Conservation (phyloP, 2,113 vertebrate genomes). For the Coreoperca whiteheadi region DNA sequence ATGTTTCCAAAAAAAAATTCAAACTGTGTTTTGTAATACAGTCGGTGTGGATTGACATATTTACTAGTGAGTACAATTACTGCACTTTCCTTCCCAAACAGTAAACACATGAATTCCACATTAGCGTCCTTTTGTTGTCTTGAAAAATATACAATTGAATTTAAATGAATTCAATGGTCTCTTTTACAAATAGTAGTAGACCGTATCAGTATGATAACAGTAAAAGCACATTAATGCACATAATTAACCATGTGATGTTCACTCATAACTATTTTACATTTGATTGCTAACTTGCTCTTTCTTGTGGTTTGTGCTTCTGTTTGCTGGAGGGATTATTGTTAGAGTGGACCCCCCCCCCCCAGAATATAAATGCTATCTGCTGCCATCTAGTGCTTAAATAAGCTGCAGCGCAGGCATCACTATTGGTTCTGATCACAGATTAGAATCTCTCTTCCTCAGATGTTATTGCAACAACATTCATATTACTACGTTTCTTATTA, state of each 20-base stretch:
- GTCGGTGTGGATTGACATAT: background rate
- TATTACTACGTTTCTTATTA: background rate
- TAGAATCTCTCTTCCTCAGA: background rate
- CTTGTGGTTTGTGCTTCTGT: background rate
- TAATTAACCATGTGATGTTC: background rate
- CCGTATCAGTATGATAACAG: background rate
- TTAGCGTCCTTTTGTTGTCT: background rate
- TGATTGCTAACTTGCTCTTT: background rate
- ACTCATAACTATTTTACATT: background rate
- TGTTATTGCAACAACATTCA: background rate
- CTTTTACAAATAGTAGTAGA: background rate
- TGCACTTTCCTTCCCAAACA: background rate
- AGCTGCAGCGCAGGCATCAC: background rate
- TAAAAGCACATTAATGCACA: no score
- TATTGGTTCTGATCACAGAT: no score
- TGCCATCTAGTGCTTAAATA: slow-evolving; percentile 10
- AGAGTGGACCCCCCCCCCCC: no score
- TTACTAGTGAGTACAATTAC: background rate
- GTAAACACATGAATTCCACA: no score
- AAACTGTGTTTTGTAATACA: background rate
- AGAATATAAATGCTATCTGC: background rate
- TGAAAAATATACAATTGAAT: background rate
- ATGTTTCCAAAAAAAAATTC: no score
- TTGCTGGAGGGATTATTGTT: background rate
- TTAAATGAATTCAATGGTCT: background rate